Conservation (phyloP, 2,797 vertebrate genomes). For the Cephalopachus bancanus region DNA sequence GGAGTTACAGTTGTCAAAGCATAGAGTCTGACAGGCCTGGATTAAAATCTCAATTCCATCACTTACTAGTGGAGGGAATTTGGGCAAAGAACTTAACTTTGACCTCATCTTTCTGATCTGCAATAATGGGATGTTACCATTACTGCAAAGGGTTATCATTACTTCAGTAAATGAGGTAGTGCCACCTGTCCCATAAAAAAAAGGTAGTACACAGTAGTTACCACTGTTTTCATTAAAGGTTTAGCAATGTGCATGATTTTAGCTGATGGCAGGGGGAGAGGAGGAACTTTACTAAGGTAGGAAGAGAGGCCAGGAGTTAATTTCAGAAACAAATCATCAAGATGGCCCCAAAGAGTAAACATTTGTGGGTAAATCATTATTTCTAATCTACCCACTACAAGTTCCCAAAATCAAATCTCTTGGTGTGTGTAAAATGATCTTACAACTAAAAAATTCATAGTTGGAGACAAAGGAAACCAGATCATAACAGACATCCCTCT, state of each 20-base stretch:
- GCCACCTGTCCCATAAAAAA: not conserved
- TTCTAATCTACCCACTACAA: not conserved
- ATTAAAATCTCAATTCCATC: not conserved
- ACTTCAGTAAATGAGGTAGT: not conserved
- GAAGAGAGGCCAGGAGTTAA: not conserved
- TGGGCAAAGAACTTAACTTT: constrained; percentile 1
- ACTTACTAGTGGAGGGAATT: not conserved
- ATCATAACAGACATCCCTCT: not conserved
- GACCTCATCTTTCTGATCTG: not conserved
- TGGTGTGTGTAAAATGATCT: constrained; percentile 7
- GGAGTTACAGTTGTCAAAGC: not conserved
- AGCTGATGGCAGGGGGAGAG: not conserved
- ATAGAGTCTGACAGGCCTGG: not conserved
- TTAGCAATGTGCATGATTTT: not conserved
- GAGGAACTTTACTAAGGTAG: not conserved
- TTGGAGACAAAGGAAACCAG: not conserved
- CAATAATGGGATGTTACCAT: not conserved
- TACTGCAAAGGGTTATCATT: not conserved
- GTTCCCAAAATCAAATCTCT: constrained; percentile 42
- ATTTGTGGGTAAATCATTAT: constrained; percentile 4
- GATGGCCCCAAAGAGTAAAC: not conserved
- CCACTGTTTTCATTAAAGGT: not conserved
- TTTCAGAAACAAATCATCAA: constrained; percentile 29
- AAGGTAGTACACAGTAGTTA: not conserved
- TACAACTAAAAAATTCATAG: not conserved